Conservation (phyloP, 2,888 invertebrate species). For the Tetragonisca angustula region DNA sequence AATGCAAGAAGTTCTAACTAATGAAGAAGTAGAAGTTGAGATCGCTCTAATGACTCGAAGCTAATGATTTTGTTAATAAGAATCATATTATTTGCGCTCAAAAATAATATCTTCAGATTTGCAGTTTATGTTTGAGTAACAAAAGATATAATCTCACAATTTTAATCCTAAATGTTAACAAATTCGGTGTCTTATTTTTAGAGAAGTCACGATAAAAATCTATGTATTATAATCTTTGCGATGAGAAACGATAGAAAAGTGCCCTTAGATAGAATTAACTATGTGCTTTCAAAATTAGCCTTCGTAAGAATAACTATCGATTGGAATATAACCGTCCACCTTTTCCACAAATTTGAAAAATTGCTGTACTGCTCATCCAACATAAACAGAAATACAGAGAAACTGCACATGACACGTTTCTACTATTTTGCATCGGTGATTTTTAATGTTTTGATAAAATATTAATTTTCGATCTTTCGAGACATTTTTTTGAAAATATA, state of each 20-base stretch:
- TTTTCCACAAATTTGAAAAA: background rate
- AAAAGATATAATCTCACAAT: background rate
- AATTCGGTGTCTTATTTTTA: background rate
- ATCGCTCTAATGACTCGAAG: background rate
- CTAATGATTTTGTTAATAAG: background rate
- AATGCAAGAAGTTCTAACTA: background rate
- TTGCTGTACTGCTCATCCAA: background rate
- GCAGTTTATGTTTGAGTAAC: background rate
- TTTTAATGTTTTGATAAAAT: slow-evolving; percentile 21
- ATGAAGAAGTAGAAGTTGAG: background rate
- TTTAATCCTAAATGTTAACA: background rate
- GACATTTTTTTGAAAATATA: slow-evolving; percentile 12
- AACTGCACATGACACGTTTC: background rate
- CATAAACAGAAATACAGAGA: background rate
- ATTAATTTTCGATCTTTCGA: slow-evolving; percentile 20
- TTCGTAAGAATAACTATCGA: slow-evolving; percentile 59
- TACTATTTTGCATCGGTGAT: slow-evolving; percentile 6
- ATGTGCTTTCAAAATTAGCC: slow-evolving; percentile 77
- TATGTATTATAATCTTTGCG: slow-evolving; percentile 34
- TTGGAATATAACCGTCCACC: slow-evolving; percentile 31
- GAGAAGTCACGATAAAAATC: background rate
- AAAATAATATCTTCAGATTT: background rate
- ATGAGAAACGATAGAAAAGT: slow-evolving; percentile 73
- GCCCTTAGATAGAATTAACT: slow-evolving; percentile 76
- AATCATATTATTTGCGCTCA: background rate